phyloP scores from a whole-genome alignment of 2,113 vertebrate genomes.

The Malurus elegans region DNA sequence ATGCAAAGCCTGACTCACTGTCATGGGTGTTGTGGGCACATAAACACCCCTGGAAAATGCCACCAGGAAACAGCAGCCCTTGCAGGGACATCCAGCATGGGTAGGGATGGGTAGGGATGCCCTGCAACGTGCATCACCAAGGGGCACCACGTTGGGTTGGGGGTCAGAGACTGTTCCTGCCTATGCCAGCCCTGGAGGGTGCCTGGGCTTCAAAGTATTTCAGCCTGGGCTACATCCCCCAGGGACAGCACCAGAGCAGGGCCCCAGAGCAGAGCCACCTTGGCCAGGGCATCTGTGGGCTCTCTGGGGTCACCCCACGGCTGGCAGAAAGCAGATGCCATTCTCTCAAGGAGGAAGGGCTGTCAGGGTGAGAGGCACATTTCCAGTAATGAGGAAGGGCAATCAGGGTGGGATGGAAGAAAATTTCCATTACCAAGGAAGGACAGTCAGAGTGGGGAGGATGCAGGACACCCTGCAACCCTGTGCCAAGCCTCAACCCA shows the following conservation, averaged over 20 bases:
- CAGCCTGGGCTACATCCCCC: not conserved
- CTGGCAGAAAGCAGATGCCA: not conserved
- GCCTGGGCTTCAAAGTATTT: not conserved
- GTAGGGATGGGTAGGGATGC: not conserved
- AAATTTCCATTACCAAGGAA: not conserved
- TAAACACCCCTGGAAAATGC: not conserved
- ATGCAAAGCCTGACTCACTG: not conserved
- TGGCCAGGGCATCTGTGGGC: not conserved
- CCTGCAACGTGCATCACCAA: not conserved
- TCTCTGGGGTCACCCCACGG: not conserved
- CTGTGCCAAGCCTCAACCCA: not conserved
- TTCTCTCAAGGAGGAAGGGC: not conserved
- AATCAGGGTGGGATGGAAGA: not conserved
- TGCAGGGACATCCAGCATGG: not conserved
- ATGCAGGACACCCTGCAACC: not conserved
- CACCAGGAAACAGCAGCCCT: not conserved
- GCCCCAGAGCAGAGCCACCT: not conserved
- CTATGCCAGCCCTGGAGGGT: not conserved
- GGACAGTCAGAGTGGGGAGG: not conserved
- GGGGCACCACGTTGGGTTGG: not conserved
- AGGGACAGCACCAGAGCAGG: not conserved
- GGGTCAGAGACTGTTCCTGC: not conserved
- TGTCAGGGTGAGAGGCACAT: not conserved
- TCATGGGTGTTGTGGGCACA: fast-evolving
- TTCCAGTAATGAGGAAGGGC: not conserved